Conservation (phyloP, 2,113 vertebrate genomes). For the Scopus umbretta region DNA sequence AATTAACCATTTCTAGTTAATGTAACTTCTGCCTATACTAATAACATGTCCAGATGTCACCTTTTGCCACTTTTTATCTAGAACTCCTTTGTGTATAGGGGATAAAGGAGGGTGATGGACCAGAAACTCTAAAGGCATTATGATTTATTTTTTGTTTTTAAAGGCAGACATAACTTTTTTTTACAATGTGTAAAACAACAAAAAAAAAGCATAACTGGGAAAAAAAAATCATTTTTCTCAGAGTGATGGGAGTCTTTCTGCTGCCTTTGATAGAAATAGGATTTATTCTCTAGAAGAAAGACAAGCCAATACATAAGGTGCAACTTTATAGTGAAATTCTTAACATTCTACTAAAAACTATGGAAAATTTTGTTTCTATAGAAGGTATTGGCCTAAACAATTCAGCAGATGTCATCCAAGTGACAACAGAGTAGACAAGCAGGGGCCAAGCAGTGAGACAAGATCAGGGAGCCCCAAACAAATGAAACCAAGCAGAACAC, state of each 20-base stretch:
- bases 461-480: background rate
- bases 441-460: background rate
- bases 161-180: background rate
- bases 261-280: background rate
- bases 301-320: background rate
- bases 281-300: background rate
- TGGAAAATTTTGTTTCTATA: background rate
- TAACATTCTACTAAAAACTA: background rate
- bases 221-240: background rate
- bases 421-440: background rate
- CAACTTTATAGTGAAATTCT: background rate
- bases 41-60: background rate
- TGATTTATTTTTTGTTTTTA: background rate
- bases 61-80: background rate
- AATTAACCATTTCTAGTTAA: background rate
- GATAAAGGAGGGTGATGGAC: background rate
- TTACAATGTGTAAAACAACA: background rate
- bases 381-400: background rate
- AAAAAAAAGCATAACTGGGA: background rate
- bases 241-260: background rate
- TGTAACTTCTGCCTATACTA: background rate
- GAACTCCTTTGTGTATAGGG: background rate
- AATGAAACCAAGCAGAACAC: background rate
- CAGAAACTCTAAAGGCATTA: background rate
- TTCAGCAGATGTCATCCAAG: background rate